Conservation (phyloP, 2,113 vertebrate species). For the Lonchura striata region DNA sequence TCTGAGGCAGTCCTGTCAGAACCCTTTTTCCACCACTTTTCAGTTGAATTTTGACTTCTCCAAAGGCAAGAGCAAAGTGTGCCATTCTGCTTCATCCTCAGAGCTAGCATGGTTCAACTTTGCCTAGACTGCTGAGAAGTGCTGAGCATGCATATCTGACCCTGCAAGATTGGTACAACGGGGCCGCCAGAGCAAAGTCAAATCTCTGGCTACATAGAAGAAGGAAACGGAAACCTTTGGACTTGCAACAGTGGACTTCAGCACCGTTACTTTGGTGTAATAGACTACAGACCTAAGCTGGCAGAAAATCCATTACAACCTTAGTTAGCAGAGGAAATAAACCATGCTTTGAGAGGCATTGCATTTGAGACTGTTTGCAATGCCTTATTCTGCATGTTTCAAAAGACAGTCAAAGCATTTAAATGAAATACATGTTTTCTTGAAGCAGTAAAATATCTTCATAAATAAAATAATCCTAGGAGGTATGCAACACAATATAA, state of each 20-base stretch:
- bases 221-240: background rate
- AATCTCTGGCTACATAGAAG: background rate
- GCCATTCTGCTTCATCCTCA: background rate
- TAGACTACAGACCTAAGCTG: background rate
- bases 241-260: background rate
- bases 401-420: background rate
- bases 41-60: background rate
- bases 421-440: background rate
- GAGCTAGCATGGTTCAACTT: background rate
- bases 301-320: background rate
- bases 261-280: background rate
- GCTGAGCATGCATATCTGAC: background rate
- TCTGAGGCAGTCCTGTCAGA: background rate
- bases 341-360: background rate
- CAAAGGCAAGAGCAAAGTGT: background rate
- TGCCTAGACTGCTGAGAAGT: background rate
- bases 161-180: rapidly evolving
- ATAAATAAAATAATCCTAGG: background rate
- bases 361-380: background rate
- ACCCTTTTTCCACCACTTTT: background rate
- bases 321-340: background rate
- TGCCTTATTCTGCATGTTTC: background rate
- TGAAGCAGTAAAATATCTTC: background rate
- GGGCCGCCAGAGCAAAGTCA: background rate
- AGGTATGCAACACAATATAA: background rate